A percentile compares a stretch with the other conserved stretches of the same genome.
Conservation (phyloP, 2,888 invertebrate species). For the Rhopalosiphum nymphaeae region DNA sequence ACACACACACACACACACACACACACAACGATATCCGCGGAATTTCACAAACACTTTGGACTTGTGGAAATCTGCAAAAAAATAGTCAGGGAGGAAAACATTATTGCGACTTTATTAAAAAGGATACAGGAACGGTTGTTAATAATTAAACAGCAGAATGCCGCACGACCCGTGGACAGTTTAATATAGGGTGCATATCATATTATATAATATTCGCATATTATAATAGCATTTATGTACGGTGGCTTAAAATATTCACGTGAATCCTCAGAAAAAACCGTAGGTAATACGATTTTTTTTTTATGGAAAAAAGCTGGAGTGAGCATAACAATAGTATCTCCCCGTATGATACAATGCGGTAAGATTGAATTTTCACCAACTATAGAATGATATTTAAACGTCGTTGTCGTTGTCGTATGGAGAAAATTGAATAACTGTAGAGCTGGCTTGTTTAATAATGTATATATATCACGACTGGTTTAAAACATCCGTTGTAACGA, state of each 20-base stretch:
- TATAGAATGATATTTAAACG: not conserved
- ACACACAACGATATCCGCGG: not conserved
- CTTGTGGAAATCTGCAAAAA: not conserved
- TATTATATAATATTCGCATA: not conserved
- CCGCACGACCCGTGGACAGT: not conserved
- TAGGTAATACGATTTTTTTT: not conserved
- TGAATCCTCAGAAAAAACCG: not conserved
- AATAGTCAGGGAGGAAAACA: not conserved
- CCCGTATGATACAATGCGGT: not conserved
- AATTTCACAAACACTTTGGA: conserved; percentile 10
- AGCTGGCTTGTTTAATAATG: not conserved
- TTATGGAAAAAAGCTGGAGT: not conserved
- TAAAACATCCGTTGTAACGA: not conserved
- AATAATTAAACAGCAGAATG: conserved; percentile 29
- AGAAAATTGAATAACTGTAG: not conserved
- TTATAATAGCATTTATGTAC: not conserved
- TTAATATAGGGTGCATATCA: not conserved
- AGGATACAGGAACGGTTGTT: not conserved
- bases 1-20: not conserved
- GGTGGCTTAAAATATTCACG: not conserved
- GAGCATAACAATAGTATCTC: not conserved
- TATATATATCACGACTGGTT: not conserved
- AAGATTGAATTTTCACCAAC: not conserved
- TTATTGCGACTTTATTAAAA: conserved; percentile 24
- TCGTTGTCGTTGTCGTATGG: not conserved